A percentile compares a stretch with the other conserved stretches of the same genome.
phyloP scores from a whole-genome alignment of 2,113 vertebrate genomes.

The Sphaerodactylus townsendi region DNA sequence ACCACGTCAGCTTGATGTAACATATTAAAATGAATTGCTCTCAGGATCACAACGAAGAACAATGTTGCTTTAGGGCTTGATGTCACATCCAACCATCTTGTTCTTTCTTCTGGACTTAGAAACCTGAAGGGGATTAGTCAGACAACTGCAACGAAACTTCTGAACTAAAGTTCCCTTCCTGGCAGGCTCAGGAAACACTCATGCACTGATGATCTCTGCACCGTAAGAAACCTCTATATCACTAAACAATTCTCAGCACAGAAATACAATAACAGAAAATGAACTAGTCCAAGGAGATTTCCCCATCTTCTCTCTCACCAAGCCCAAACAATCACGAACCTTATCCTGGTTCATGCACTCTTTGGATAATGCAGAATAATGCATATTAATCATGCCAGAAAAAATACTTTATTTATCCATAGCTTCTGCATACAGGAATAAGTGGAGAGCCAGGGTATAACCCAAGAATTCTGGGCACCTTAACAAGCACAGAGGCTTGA shows the following conservation, averaged over 20 bases:
- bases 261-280: background rate
- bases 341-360: background rate
- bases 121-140: background rate
- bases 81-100: rapidly evolving
- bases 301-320: background rate
- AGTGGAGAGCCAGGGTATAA: background rate
- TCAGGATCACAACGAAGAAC: background rate
- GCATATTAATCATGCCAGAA: constrained; percentile 22
- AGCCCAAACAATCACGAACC: background rate
- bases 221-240: rapidly evolving
- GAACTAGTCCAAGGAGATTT: constrained; percentile 25
- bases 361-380: constrained; percentile 42
- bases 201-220: rapidly evolving
- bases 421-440: background rate
- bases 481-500: background rate
- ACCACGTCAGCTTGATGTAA: constrained; percentile 15
- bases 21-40: constrained; percentile 41
- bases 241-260: background rate
- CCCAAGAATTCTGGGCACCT: background rate
- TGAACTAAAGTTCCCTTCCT: background rate
- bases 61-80: background rate
- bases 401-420: background rate
- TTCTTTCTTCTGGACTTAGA: background rate
- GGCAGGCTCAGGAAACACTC: background rate
- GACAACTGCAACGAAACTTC: background rate